Percentiles rank a stretch among this genome's conserved stretches.
These are phyloP conservation scores for Bolinopsis microptera DNA, from an alignment of 37 sponge, comb jelly and placozoan species.

Conservation along the genomic window DNA sequence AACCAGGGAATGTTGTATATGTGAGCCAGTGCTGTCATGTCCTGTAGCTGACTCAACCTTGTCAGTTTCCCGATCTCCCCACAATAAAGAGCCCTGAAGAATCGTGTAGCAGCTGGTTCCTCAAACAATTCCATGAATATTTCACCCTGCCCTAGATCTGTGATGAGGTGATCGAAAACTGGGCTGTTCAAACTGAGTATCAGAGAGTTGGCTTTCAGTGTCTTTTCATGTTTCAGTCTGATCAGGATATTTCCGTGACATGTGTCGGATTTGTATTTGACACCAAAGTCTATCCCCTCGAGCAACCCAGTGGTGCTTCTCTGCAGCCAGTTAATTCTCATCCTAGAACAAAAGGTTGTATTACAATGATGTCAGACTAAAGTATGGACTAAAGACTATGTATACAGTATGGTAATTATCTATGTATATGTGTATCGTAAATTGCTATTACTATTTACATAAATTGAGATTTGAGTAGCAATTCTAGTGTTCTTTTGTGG, in stretches of 20 bases:
- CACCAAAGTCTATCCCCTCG: constrained; percentile 63
- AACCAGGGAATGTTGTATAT: constrained; percentile 63
- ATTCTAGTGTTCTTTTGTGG: too few relatives aligned
- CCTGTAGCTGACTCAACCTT: constrained; percentile 34
- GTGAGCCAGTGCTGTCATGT: constrained; percentile 52
- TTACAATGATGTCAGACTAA: too few relatives aligned
- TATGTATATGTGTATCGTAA: too few relatives aligned
- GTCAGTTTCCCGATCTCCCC: constrained; percentile 49
- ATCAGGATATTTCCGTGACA: constrained; percentile 41
- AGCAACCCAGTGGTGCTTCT: constrained; percentile 53
- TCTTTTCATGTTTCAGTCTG: constrained; percentile 25
- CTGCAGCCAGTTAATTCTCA: constrained; percentile 29
- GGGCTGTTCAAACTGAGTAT: constrained; percentile 55
- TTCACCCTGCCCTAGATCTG: constrained; percentile 53
- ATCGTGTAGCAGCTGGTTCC: constrained; percentile 46
- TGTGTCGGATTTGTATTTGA: constrained; percentile 25
- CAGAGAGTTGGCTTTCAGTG: constrained; percentile 53
- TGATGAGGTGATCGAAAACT: constrained; percentile 54
- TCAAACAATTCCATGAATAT: constrained; percentile 60
- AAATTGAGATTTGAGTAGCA: too few relatives aligned
- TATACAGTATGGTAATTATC: too few relatives aligned
- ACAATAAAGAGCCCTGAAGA: constrained; percentile 44
- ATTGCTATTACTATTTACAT: too few relatives aligned
- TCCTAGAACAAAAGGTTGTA: too few relatives aligned
- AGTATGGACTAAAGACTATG: too few relatives aligned